Base-by-base conservation (phyloP, 1,140 invertebrate genomes). In the Drosophila oshimai region DNA sequence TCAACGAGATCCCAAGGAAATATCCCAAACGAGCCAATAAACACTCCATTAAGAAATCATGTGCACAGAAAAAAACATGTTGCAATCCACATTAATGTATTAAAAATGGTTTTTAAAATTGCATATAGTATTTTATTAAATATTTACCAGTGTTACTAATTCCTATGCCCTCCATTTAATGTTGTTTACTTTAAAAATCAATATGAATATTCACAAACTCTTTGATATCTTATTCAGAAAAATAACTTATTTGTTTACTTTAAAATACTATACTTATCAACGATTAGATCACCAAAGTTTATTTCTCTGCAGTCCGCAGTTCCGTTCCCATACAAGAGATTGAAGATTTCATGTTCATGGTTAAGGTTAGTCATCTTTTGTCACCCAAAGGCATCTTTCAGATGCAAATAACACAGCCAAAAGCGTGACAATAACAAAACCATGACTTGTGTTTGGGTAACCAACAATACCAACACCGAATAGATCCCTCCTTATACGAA, bases 261-360 rank as follows among this genome's bases (percentile, higher is more conserved):
- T 22, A 22, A 3, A 22, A 22, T 3, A 3, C 2, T 22, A 22
- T 5, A 2, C 22, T 22, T 22, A 22, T 3, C 1, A 3, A 31
- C 0, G n/a, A 31, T 6, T 47, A 22, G n/a, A 31, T 22, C 13
- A 17, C 6, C 5, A 4, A 3, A 47, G 12, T 31, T 22, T 51
- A 17, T 36, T 7, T 45, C 12, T 69, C n/a, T 29, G 17, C 22
- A 29, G 6, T 20, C 10, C 24, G 24, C 17, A 42, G 64, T 58
- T 71, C 51, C 37, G 46, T 50, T 71, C 24, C 18, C 37, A 57
- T 20, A 31, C 33, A 20, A 18, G 9, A 61, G 39, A 72, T 34
- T 31, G 6, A 31, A 62, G 24, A 15, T 68, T 67, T 67, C 62
- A 67, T 54, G 62, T 73, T 73, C 70, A 73, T 50, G 69, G 70